Evolutionary conservation across 23 tunicate species (phyloP).

Genomic region (Diplosoma virens): DNA sequence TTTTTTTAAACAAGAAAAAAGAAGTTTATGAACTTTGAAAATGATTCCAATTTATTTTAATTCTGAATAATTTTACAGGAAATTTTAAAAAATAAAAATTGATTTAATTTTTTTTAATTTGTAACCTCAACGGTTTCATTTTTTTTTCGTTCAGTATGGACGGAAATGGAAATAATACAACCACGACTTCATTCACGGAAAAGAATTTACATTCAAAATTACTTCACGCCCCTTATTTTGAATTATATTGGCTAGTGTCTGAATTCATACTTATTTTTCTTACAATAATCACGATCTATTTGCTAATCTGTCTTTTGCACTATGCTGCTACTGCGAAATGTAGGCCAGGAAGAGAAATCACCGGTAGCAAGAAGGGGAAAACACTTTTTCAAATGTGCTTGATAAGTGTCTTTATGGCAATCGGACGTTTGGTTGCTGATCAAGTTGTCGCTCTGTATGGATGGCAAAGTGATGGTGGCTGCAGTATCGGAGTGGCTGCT

Average conservation of each 20-base stretch:
- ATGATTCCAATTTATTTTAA: too few relatives aligned
- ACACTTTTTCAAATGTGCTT: constrained; percentile 58
- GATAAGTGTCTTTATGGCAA: constrained; percentile 62
- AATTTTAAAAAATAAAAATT: too few relatives aligned
- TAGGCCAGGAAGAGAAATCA: constrained; percentile 71
- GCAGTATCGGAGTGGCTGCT: constrained; percentile 48
- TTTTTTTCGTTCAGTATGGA: too few relatives aligned
- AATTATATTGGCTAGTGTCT: constrained; percentile 64
- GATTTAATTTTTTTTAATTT: too few relatives aligned
- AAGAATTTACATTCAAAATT: not conserved
- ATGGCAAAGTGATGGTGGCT: constrained; percentile 41
- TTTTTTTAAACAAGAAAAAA: too few relatives aligned
- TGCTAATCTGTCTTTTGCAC: constrained; percentile 54
- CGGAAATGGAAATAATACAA: too few relatives aligned
- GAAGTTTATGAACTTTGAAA: too few relatives aligned
- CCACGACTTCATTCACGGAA: too few relatives aligned
- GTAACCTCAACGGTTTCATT: too few relatives aligned
- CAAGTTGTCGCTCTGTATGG: constrained; percentile 69
- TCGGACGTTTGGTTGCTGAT: constrained; percentile 54
- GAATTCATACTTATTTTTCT: constrained; percentile 35
- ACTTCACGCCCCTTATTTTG: constrained; percentile 25
- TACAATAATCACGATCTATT: constrained; percentile 52
- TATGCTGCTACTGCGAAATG: constrained; percentile 60
- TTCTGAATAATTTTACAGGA: too few relatives aligned
- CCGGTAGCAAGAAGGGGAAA: constrained; percentile 68